A percentile compares a stretch with the other conserved stretches of the same genome.
These are phyloP conservation scores for Hypomesus transpacificus DNA, from an alignment of 2,113 vertebrate genomes.

Conservation along the genomic window DNA sequence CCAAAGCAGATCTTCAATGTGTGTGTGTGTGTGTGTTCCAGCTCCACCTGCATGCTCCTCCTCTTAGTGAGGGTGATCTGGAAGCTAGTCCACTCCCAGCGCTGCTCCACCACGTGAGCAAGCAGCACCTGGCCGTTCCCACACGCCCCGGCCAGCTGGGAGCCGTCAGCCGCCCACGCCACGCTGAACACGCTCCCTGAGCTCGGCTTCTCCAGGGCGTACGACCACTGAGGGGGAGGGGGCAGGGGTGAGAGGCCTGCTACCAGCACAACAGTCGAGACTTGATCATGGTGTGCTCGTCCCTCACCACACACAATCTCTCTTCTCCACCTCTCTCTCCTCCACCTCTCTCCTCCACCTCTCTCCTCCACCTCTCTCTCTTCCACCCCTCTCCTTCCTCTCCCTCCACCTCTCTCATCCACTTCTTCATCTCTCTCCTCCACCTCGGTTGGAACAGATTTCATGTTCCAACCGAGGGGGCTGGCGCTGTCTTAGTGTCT, in stretches of 20 bases:
- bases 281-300: neutral
- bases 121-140: constrained; percentile 95
- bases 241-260: neutral
- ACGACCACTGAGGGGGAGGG: constrained; percentile 82
- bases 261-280: neutral
- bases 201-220: constrained; percentile 91
- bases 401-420: neutral
- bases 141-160: constrained; percentile 90
- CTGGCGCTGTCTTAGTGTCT: too few species aligned
- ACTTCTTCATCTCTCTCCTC: too few species aligned
- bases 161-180: constrained; percentile 91
- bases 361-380: neutral
- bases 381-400: neutral
- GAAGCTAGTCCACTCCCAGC: constrained; percentile 95
- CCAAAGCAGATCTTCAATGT: constrained; percentile 69
- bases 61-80: constrained; percentile 88
- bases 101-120: constrained; percentile 91
- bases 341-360: neutral
- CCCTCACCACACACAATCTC: neutral
- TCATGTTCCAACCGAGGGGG: too few species aligned
- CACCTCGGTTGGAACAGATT: too few species aligned
- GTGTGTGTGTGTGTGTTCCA: constrained; percentile 33
- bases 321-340: neutral
- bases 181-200: constrained; percentile 90
- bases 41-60: constrained; percentile 89